Conservation (phyloP, 2,888 invertebrate genomes). For the Tipula unca region DNA sequence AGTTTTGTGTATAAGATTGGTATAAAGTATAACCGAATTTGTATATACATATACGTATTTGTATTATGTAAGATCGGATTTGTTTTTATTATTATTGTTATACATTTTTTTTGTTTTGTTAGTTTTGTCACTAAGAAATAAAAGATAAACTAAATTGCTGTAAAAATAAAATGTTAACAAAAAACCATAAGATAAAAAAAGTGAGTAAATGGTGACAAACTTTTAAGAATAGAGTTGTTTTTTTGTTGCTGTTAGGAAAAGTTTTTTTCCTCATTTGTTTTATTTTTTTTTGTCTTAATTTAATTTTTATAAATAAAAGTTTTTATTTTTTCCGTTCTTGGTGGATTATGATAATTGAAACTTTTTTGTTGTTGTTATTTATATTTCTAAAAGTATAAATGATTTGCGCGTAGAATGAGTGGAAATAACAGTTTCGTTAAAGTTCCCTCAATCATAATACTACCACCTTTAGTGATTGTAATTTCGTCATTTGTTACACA, state of each 20-base stretch:
- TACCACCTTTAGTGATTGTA: not conserved
- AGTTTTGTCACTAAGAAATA: not conserved
- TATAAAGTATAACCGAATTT: not conserved
- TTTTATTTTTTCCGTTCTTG: not conserved
- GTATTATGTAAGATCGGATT: not conserved
- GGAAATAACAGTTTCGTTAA: not conserved
- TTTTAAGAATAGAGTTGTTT: not conserved
- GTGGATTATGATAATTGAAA: not conserved
- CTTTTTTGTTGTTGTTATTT: not conserved
- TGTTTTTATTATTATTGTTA: not conserved
- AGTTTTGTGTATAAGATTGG: not conserved
- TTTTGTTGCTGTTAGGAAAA: not conserved
- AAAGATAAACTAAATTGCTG: not conserved
- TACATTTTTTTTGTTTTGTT: not conserved
- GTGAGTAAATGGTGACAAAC: slow-evolving; percentile 14
- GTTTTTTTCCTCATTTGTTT: not conserved
- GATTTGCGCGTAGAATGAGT: not conserved
- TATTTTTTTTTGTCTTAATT: not conserved
- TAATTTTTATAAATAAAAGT: not conserved
- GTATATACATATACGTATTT: not conserved
- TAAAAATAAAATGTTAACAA: not conserved
- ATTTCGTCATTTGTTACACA: not conserved
- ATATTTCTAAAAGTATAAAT: not conserved
- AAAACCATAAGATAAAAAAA: not conserved
- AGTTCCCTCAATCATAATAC: not conserved